Base-by-base conservation (phyloP, 1,140 invertebrate species). In the Diachasmimorpha longicaudata region DNA sequence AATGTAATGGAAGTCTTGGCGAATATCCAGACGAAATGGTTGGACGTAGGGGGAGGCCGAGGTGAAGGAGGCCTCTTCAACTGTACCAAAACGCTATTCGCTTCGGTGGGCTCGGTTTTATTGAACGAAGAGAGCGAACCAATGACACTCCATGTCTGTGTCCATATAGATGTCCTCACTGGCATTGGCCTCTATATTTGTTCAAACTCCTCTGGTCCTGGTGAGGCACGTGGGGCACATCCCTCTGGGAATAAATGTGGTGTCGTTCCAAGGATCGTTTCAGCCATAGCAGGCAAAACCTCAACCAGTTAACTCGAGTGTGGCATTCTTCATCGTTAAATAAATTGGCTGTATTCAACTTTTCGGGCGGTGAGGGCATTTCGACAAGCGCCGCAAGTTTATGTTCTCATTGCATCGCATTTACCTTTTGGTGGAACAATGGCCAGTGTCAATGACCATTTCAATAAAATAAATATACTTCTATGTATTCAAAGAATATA, bases 1-100 rank as follows among this genome's bases (percentile, higher is more conserved):
- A 80, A 82, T 81, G 78, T 82, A 85, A 85, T 85, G 81, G 82
- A 84, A 80, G 70, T 79, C 75, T 83, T 85, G 84, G 84, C 84
- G 52, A 70, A 23, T 79, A 75, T 84, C 83, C 84, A 85, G 75
- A 48, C 72, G 79, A 73, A 42, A 73, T 39, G 55, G 42, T 73
- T 67, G n/a, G n/a, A 73, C 37, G 72, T n/a, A n/a, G n/a, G n/a
- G 42, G 11, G 25, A 31, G 31, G 36, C 21, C 37, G 14, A 66
- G 55, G 39, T 21, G 72, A 66, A 67, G 16, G 23, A 31, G 70
- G 44, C 42, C 19, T 52, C 44, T 23, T 39, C 39, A 37, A 44
- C 36, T 42, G 36, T 55, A 67, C 42, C 31, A 39, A n/a, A 68
- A 16, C 13, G 1, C 31, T 46, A 73, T 44, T 66, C 55, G 52